Conservation (phyloP, 2,797 vertebrate species). For the Petrocephalus schoutedeni region DNA sequence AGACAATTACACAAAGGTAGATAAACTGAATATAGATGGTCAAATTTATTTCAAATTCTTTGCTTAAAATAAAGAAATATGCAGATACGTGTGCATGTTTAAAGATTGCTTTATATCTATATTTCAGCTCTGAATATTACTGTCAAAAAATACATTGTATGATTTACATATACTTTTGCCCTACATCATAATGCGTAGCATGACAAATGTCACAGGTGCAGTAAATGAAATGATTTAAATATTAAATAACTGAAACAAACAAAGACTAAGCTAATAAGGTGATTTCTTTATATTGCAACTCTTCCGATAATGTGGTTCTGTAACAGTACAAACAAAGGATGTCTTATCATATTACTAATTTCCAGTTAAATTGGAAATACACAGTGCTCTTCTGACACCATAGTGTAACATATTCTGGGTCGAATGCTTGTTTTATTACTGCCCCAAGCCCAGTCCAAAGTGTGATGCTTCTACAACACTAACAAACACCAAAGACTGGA, state of each 20-base stretch:
- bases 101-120: conserved; percentile 79
- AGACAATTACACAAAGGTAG: not conserved
- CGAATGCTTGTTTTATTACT: not conserved
- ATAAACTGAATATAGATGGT: not conserved
- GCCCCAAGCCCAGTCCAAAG: not conserved
- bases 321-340: conserved; percentile 85
- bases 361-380: conserved; percentile 87
- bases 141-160: conserved; percentile 99
- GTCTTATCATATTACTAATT: conserved; percentile 77
- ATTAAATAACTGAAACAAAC: conserved; percentile 98
- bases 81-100: conserved; percentile 43
- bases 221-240: conserved; percentile 98
- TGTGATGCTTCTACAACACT: conserved; percentile 31
- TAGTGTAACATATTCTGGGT: conserved; percentile 40
- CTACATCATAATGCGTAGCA: conserved; percentile 93
- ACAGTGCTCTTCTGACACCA: conserved; percentile 77
- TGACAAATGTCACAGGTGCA: conserved; percentile 92
- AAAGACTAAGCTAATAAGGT: conserved; percentile 92
- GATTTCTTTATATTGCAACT: conserved; percentile 94
- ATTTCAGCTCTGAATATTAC: conserved; percentile 96
- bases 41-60: conserved; percentile 7
- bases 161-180: conserved; percentile 95
- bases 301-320: conserved; percentile 93
- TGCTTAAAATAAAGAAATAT: conserved; percentile 30
- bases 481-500: conserved; percentile 32